Conservation (phyloP, 1,140 invertebrate species). For the Pseudomyrmex dendroicus region DNA sequence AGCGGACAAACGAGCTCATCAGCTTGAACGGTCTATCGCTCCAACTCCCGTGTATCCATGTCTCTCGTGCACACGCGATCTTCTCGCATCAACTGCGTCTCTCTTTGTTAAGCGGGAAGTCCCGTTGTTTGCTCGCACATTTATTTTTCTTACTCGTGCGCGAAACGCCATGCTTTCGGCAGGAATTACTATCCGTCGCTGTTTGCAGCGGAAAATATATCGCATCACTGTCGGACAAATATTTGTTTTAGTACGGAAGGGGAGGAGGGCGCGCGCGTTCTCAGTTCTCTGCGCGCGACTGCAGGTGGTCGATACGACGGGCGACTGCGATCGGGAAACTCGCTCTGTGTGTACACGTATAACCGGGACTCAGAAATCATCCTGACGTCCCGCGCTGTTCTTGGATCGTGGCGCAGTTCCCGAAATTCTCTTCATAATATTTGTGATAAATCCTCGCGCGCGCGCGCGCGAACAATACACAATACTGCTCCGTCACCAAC, state of each 20-base stretch:
- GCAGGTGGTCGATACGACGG: conserved; percentile 51
- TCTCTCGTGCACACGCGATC: conserved; percentile 37
- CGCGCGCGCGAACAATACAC: neutral
- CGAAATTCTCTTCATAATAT: conserved; percentile 35
- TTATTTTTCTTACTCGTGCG: conserved; percentile 50
- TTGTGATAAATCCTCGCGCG: neutral
- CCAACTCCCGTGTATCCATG: neutral
- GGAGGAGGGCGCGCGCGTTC: conserved; percentile 1
- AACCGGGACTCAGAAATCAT: conserved; percentile 46
- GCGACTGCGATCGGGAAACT: conserved; percentile 44
- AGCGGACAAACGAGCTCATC: conserved; percentile 32
- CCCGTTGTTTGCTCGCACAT: conserved; percentile 33
- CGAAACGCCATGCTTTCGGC: conserved; percentile 41
- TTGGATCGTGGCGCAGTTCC: conserved; percentile 3
- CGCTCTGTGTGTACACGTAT: neutral
- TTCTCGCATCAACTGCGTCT: conserved; percentile 24
- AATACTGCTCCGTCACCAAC: neutral
- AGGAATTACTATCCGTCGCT: conserved; percentile 53
- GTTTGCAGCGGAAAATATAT: conserved; percentile 55
- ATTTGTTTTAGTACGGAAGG: conserved; percentile 43
- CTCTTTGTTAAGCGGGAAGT: conserved; percentile 40
- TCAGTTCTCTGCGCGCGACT: conserved; percentile 22
- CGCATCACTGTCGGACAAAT: conserved; percentile 55
- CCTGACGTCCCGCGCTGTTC: neutral
- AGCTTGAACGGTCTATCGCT: conserved; percentile 24